Percentiles rank a stretch among this genome's conserved stretches.
Evolutionary conservation across 2,113 vertebrate genomes (phyloP).

Genomic region (Callaeas wilsoni): DNA sequence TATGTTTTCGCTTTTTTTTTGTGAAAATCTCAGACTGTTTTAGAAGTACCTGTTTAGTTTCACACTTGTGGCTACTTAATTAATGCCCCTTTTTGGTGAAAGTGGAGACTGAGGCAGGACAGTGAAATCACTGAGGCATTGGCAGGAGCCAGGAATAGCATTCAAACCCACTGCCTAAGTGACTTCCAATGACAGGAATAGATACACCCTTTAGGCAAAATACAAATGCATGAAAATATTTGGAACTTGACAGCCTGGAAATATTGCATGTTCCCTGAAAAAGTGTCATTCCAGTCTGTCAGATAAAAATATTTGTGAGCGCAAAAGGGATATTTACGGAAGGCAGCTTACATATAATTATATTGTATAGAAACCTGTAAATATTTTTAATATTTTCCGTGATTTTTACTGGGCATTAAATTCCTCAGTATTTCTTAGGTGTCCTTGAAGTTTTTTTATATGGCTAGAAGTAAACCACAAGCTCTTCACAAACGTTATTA

Average conservation of each 20-base stretch:
- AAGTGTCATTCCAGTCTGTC: neutral
- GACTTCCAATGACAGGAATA: constrained; percentile 31
- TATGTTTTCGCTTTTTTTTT: neutral
- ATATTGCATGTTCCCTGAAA: constrained; percentile 1
- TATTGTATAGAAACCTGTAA: neutral
- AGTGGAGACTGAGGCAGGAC: neutral
- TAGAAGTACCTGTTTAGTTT: neutral
- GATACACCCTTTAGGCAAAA: constrained; percentile 45
- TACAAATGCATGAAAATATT: constrained; percentile 40
- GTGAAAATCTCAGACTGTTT: neutral
- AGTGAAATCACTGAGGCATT: neutral
- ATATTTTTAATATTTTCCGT: neutral
- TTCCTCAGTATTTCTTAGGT: neutral
- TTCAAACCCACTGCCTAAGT: neutral
- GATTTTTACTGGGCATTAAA: neutral
- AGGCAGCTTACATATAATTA: neutral
- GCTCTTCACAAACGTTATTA: neutral
- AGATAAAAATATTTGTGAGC: constrained; percentile 14
- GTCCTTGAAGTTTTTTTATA: neutral
- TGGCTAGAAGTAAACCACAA: neutral
- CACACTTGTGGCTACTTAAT: neutral
- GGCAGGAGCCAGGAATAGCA: constrained; percentile 12
- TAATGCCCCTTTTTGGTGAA: neutral
- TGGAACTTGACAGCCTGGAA: constrained; percentile 33
- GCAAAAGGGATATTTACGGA: neutral